phyloP scores from a whole-genome alignment of 1,140 invertebrate species.

The Cardiocondyla obscurior region DNA sequence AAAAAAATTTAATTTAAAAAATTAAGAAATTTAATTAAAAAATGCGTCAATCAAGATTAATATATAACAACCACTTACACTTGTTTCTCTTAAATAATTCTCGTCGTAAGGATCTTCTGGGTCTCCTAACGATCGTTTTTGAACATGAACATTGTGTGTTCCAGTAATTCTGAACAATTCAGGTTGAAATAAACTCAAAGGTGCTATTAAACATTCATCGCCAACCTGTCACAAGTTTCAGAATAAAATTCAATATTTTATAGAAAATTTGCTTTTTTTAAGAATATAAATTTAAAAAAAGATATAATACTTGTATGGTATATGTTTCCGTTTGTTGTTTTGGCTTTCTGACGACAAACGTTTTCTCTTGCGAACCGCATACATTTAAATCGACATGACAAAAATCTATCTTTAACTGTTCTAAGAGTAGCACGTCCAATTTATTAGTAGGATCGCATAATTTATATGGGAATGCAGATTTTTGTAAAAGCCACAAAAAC shows the following conservation, averaged over 20 bases:
- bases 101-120: slow-evolving; percentile 97
- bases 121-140: slow-evolving; percentile 91
- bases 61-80: slow-evolving; percentile 84
- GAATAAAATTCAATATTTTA: slow-evolving; percentile 12
- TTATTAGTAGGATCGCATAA: slow-evolving; percentile 89
- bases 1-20: no score
- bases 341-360: slow-evolving; percentile 90
- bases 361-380: slow-evolving; percentile 92
- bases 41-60: not conserved
- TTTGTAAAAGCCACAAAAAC: slow-evolving; percentile 93
- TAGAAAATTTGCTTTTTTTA: slow-evolving; percentile 3
- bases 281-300: not conserved
- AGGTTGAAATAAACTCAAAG: slow-evolving; percentile 94
- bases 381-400: slow-evolving; percentile 96
- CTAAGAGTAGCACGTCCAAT: slow-evolving; percentile 90
- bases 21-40: no score
- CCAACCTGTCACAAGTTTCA: slow-evolving; percentile 88
- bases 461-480: slow-evolving; percentile 95
- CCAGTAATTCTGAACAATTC: slow-evolving; percentile 95
- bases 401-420: slow-evolving; percentile 94
- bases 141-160: slow-evolving; percentile 88
- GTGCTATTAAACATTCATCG: slow-evolving; percentile 96
- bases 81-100: slow-evolving; percentile 94
- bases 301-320: slow-evolving; percentile 84
- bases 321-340: slow-evolving; percentile 89